These are phyloP conservation scores for Chalcosyrphus nemorum DNA, from an alignment of 2,888 invertebrate species.

Conservation along the genomic window DNA sequence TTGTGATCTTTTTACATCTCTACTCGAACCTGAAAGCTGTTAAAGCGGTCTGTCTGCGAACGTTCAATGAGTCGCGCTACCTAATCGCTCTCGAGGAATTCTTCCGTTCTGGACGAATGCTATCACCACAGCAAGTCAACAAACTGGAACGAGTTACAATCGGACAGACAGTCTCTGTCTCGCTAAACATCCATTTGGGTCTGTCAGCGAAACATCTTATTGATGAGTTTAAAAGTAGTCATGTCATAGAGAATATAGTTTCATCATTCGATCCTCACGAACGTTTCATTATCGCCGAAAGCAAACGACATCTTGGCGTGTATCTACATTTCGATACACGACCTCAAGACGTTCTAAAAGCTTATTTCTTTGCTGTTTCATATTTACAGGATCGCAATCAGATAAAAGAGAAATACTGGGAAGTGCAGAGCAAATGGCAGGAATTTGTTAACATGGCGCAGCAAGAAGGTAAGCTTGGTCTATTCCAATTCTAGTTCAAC, in stretches of 20 bases:
- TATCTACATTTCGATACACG: constrained; percentile 82
- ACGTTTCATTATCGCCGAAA: constrained; percentile 81
- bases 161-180: constrained; percentile 83
- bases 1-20: constrained; percentile 91
- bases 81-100: constrained; percentile 87
- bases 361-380: constrained; percentile 82
- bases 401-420: constrained; percentile 82
- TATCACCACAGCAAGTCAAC: constrained; percentile 86
- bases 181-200: constrained; percentile 80
- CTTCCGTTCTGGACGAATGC: constrained; percentile 85
- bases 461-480: constrained; percentile 80
- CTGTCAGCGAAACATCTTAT: constrained; percentile 80
- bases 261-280: constrained; percentile 82
- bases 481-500: neutral
- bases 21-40: constrained; percentile 95
- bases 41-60: constrained; percentile 88
- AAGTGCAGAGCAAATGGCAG: constrained; percentile 83
- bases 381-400: constrained; percentile 82
- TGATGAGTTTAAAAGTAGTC: constrained; percentile 80
- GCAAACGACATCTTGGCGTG: constrained; percentile 80
- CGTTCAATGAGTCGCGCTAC: constrained; percentile 91
- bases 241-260: constrained; percentile 80
- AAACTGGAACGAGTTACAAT: constrained; percentile 87
- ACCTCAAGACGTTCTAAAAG: constrained; percentile 81
- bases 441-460: constrained; percentile 80